Base-by-base conservation (phyloP, 2,113 vertebrate species). In the Tauraco erythrolophus region DNA sequence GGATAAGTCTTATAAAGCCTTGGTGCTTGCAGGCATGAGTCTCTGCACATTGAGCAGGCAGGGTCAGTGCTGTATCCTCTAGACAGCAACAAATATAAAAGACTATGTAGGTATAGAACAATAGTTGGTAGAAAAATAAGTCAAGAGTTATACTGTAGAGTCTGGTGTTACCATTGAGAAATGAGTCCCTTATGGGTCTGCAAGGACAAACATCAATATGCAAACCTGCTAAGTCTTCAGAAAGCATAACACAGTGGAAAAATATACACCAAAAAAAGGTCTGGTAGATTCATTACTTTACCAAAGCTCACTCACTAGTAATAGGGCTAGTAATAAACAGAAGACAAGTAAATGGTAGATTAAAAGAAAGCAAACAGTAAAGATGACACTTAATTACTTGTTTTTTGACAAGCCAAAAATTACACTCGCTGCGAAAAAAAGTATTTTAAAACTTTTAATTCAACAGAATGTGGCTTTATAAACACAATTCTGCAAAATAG, bases 101-200 rank as follows among this genome's bases (percentile, higher is more conserved):
- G 60, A 65, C 75, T 48, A 17, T 75, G 82, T 41, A 94, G 78
- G 89, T 93, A 84, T 65, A 92, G 91, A 96, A 95, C 60, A 96
- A 95, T 81, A 93, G 54, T 76, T 95, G 95, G 97, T 96, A 92
- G 84, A 93, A 97, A 97, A 98, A 95, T 92, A 97, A 97, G 88
- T 84, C 88, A 98, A 96, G 76, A 87, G 92, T 97, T 96, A 79
- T 84, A 91, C 69, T 83, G 50, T 88, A 95, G 75, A 78, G 79
- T 95, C 94, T 96, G 78, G 51, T 88, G 85, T 96, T 96, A 95
- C 91, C 88, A 71, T 76, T 96, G 91, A 97, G 94, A 97, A 98
- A 97, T 97, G 54, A 96, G 88, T 96, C 69, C 94, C 95, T 95
- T 78, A 94, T 71, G 84, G 82, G 60, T 71, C 78, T 83, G 25